Evolutionary conservation across 1,140 invertebrate genomes (phyloP), one percentile per base, ranked within the genome.

Genomic region (Drosophila repleta): DNA sequence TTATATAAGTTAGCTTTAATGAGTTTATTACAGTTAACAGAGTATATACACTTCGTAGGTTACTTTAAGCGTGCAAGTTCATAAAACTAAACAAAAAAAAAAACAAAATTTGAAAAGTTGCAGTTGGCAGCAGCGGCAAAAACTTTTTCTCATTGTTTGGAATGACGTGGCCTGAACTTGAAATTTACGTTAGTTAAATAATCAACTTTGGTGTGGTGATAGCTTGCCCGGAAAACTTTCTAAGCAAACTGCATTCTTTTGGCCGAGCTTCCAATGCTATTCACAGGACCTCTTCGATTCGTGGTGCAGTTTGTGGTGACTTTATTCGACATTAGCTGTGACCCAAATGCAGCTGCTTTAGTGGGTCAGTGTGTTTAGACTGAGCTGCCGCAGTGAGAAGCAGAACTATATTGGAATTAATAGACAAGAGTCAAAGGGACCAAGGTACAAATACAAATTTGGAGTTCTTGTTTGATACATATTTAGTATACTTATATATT

Each of bases 111-210:
- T 73, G 74, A 81, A 81, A 81, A 81, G 78, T 80, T 80, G 52
- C 29, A 80, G 45, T 66, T 68, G 56, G 66, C 75, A 61, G 49
- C 77, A 81, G 51, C 61, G 58, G 51, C 58, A 73, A 35, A 51
- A 79, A 81, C 45, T 79, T 79, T 11, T 35, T 73, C 35, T 21
- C 51, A 43, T 67, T 72, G 63, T 57, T 39, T 41, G 55, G 37
- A 15, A 39, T 45, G 62, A 52, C 51, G 66, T 43, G 6, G 29
- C 29, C 56, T 80, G 78, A 81, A 81, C 78, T 81, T 81, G 78
- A 81, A 80, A 73, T 77, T 77, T 73, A 81, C 58, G 78, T 81
- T 81, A 81, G 68, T 81, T 73, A 81, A 80, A 80, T 80, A 81
- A 81, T 76, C 60, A 81, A 63, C 72, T 76, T 76, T 37, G 17